phyloP scores from a whole-genome alignment of 2,797 vertebrate species.

The Scyliorhinus canicula region DNA sequence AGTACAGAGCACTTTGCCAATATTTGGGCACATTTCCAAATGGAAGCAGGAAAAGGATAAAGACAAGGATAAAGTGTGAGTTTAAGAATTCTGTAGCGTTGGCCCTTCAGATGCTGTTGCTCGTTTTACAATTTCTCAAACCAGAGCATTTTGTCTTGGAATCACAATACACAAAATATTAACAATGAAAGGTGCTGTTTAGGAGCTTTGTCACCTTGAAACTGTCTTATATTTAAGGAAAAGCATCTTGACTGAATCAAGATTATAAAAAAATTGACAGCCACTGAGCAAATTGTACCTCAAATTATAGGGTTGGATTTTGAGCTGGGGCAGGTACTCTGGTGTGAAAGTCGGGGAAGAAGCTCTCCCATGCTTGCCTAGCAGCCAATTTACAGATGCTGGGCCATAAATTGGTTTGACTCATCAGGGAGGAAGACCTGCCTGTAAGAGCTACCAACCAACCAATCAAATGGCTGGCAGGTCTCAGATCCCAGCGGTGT shows the following conservation, averaged over 20 bases:
- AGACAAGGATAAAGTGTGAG: not conserved
- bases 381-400: not conserved
- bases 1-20: not conserved
- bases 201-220: not conserved
- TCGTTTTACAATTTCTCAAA: not conserved
- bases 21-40: constrained; percentile 21
- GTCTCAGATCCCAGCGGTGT: not conserved
- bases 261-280: not conserved
- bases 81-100: not conserved
- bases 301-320: not conserved
- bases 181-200: not conserved
- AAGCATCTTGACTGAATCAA: not conserved
- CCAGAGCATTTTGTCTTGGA: not conserved
- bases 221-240: not conserved
- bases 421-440: no score
- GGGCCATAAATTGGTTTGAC: no score
- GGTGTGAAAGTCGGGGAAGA: no score
- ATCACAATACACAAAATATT: not conserved
- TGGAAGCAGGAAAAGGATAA: constrained; percentile 32
- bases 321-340: no score
- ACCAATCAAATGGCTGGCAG: no score
- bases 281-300: not conserved
- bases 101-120: not conserved
- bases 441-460: no score
- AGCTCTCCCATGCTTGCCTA: not conserved